Base-by-base conservation (phyloP, 2,113 vertebrate species). In the Colossoma macropomum region DNA sequence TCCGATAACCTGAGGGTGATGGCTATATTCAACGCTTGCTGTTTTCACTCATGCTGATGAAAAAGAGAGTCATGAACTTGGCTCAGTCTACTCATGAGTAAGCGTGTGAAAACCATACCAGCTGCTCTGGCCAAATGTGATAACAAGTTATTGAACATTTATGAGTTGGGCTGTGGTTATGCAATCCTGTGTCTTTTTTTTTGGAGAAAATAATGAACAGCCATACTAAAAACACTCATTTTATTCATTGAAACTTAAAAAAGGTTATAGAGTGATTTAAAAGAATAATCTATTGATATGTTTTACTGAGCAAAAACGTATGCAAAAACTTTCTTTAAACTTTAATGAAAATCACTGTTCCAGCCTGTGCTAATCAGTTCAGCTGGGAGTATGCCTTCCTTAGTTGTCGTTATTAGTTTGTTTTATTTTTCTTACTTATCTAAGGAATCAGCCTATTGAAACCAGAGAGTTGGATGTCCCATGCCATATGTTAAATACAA, bases 211-310 rank as follows among this genome's bases (percentile, higher is more conserved):
- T 45, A 3, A 62, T 19, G 9, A 74, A 17, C 28, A 75, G n/a
- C 38, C 45, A 60, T 81, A 62, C 30, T 80, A 62, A 81, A 84
- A 84, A 75, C 60, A 87, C 23, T 60, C 15, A 25, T 68, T 85
- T 87, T 87, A 75, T 87, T 87, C 75, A 68, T 59, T 81, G 62
- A 73, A 81, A 81, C 59, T 41, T 70, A 68, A 25, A 70, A 59
- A 70, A 71, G 45, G 73, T 86, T 86, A 81, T 38, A 32, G 60
- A 50, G 45, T 77, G 68, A 41, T 77, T 80, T 34, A 77, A 60
- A 69, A 75, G 15, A 84, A 71, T 71, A 45, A 16, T 41, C 78
- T 78, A 77, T 77, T 50, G 45, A 68, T 69, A 76, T 66, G 75
- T 75, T 79, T 25, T 63, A 73, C 68, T 50, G 69, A 17, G 65